phyloP scores from a whole-genome alignment of 2,888 invertebrate species.

The Drosophila dives region DNA sequence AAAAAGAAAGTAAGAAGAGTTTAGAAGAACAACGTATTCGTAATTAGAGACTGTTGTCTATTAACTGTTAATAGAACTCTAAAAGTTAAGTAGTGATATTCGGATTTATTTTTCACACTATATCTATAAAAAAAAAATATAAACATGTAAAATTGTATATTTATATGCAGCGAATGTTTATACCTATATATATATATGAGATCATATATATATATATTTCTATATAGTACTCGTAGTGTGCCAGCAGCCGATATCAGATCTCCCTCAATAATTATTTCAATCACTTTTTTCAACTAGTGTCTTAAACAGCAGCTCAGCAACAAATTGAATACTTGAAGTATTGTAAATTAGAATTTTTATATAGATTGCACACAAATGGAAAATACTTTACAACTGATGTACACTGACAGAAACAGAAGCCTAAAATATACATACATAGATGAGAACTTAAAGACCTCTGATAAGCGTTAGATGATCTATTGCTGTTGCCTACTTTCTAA shows the following conservation, averaged over 20 bases:
- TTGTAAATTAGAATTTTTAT: constrained; percentile 68
- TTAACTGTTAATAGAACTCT: constrained; percentile 77
- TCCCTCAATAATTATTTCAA: constrained; percentile 45
- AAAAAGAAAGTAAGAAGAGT: constrained; percentile 20
- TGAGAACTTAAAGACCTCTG: constrained; percentile 61
- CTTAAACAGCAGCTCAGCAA: constrained; percentile 64
- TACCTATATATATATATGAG: constrained; percentile 9
- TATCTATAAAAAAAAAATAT: constrained; percentile 40
- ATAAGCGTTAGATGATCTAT: constrained; percentile 52
- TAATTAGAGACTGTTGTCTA: constrained; percentile 81
- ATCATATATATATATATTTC: constrained; percentile 43
- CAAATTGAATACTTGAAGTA: constrained; percentile 65
- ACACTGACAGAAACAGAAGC: constrained; percentile 70
- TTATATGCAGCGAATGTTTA: constrained; percentile 36
- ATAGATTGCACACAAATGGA: constrained; percentile 60
- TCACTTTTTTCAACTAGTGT: constrained; percentile 72
- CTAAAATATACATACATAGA: constrained; percentile 52
- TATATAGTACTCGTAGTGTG: constrained; percentile 54
- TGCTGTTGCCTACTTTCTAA: constrained; percentile 34
- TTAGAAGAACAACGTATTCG: constrained; percentile 77
- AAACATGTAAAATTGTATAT: constrained; percentile 43
- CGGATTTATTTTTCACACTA: constrained; percentile 78
- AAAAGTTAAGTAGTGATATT: constrained; percentile 79
- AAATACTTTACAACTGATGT: constrained; percentile 56
- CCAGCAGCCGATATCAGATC: constrained; percentile 49